Base-by-base conservation (phyloP, 1,140 invertebrate genomes). In the Aethina tumida region DNA sequence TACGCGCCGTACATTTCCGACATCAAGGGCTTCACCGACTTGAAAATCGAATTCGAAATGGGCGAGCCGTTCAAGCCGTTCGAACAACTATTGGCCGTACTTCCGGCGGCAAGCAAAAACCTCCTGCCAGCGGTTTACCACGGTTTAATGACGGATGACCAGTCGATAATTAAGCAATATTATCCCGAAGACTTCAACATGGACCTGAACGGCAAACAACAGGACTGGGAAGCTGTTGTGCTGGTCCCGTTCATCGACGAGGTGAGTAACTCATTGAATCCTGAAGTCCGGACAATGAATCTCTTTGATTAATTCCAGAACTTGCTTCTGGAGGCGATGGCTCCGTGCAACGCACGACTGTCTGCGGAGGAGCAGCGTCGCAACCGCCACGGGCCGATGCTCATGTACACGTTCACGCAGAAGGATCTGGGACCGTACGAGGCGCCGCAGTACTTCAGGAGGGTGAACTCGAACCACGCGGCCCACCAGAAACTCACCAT, bases 211-310 rank as follows among this genome's bases (percentile, higher is more conserved):
- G 93, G 92, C 1, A 99, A 99, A 58, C 75, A 75, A 51, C 85
- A 96, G 52, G 90, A 96, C 41, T 99, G 94, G 94, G 95, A 99
- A 64, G 94, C 94, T 14, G 84, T 99, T 0, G 91, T 97, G 5
- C 67, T 97, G 1, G 93, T 98, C 54, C 94, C 94, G 1, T 97
- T 98, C 52, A 97, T 98, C 51, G 81, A 96, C 47, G 91, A 97
- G 71, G 81, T 53, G 35, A 37, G 14, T 44, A 18, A 27, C 42
- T 25, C 13, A 35, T 19, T 2, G n/a, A n/a, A n/a, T n/a, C n/a
- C n/a, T n/a, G n/a, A n/a, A 36, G 4, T 7, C 19, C 24, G 4
- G 14, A 6, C 20, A 12, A 4, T 20, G 17, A 7, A 6, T 35
- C 5, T 13, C 12, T 25, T 27, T 20, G 4, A 7, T 14, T 40